Evolutionary conservation across 2,113 vertebrate genomes (phyloP).

Genomic region (Orientallactaga bullata): DNA sequence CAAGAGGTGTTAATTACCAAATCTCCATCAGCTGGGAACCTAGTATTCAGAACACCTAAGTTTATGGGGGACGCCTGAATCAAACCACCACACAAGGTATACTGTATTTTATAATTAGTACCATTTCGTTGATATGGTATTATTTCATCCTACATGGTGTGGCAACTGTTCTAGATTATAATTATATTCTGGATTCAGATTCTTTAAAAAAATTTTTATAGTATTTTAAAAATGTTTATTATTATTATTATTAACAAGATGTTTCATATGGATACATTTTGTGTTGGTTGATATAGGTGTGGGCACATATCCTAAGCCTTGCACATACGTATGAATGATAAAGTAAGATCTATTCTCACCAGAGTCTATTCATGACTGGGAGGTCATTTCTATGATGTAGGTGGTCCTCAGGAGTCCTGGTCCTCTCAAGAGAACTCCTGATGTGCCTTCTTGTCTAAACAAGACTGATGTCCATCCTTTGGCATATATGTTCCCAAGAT

Average conservation of each 20-base stretch:
- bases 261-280: too few species aligned
- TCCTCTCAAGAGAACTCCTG: rapidly evolving
- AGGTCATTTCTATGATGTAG: not conserved
- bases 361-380: not conserved
- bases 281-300: not conserved
- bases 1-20: too few species aligned
- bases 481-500: not conserved
- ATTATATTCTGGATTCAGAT: not conserved
- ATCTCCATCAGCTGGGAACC: too few species aligned
- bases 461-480: not conserved
- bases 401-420: too few species aligned
- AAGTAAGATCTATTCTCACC: not conserved
- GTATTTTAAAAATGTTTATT: too few species aligned
- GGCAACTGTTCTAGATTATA: not conserved
- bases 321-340: not conserved
- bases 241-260: too few species aligned
- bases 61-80: too few species aligned
- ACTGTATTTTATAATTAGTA: not conserved
- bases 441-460: not conserved
- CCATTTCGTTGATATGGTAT: not conserved
- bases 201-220: too few species aligned
- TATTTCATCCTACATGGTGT: not conserved
- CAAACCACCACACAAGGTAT: too few species aligned
- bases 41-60: too few species aligned
- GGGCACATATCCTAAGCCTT: not conserved